Evolutionary conservation across 2,797 vertebrate genomes (phyloP).

Genomic region (Aphelocoma californica): DNA sequence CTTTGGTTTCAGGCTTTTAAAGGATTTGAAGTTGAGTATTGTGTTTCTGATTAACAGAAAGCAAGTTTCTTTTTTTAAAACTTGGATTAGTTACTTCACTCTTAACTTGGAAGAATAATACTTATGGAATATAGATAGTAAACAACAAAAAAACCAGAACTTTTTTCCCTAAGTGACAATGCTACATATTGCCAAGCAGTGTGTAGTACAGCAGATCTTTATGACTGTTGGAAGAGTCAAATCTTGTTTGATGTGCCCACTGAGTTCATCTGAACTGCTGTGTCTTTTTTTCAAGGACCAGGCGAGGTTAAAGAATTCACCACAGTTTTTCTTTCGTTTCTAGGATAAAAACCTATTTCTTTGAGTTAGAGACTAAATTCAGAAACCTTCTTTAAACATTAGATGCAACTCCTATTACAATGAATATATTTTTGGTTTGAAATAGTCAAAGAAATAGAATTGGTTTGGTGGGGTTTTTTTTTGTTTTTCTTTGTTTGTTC

Average conservation of each 20-base stretch:
- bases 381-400: neutral
- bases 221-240: neutral
- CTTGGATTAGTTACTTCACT: neutral
- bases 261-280: neutral
- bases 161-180: neutral
- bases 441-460: neutral
- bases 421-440: neutral
- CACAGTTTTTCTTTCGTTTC: neutral
- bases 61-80: neutral
- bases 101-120: neutral
- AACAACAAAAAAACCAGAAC: neutral
- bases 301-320: neutral
- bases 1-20: neutral
- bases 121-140: neutral
- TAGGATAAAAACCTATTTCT: neutral
- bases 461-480: neutral
- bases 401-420: neutral
- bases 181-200: neutral
- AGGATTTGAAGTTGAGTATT: neutral
- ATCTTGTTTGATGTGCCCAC: neutral
- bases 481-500: neutral
- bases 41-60: neutral
- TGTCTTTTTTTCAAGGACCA: neutral
- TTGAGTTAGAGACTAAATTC: neutral
- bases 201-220: neutral